Base-by-base conservation (phyloP, 2,113 vertebrate species). In the Arenaria interpres region DNA sequence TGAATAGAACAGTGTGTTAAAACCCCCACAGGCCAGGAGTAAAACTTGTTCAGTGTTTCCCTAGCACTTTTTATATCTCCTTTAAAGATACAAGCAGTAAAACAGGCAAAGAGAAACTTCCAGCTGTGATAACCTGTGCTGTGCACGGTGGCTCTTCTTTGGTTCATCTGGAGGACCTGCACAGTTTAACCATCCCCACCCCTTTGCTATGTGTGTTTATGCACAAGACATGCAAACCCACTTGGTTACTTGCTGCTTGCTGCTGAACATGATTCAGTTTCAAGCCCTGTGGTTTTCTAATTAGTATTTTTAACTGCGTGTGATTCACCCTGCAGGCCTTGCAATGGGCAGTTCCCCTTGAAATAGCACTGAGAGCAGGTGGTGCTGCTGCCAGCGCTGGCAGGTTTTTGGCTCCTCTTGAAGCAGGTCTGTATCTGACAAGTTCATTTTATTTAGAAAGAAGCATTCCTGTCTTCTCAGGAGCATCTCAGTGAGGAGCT, bases 351-450 rank as follows among this genome's bases (percentile, higher is more conserved):
- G n/a, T 9, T 81, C 64, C 54, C 69, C 76, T 89, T 73, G 68
- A 90, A 75, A 76, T 8, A 71, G 30, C 46, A 66, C 12, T 0
- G 0, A 59, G 24, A 0, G 2, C 56, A 59, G 63, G 69, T 43
- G 39, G 43, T 85, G 62, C 23, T 51, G 35, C 91, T 73, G 75
- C 73, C 67, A 84, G 15, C 0, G 0, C 82, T 83, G 93, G 68
- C 71, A 78, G 87, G 57, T 68, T 86, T 83, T 75, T 85, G 78
- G 69, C 78, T 93, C 5, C 46, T 83, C 66, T 85, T 87, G 62
- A 85, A 60, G 33, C 50, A 39, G 32, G 24, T 75, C 66, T 88
- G 46, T 86, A 32, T 57, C 64, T 94, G 93, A 89, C 39, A 89
- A 78, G 53, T 87, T 87, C 3, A 56, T 92, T 87, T 78, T 60